Percentiles rank a stretch among this genome's conserved stretches.
These are phyloP conservation scores for Chelonus formosanus DNA, from an alignment of 2,888 invertebrate species.

Conservation along the genomic window DNA sequence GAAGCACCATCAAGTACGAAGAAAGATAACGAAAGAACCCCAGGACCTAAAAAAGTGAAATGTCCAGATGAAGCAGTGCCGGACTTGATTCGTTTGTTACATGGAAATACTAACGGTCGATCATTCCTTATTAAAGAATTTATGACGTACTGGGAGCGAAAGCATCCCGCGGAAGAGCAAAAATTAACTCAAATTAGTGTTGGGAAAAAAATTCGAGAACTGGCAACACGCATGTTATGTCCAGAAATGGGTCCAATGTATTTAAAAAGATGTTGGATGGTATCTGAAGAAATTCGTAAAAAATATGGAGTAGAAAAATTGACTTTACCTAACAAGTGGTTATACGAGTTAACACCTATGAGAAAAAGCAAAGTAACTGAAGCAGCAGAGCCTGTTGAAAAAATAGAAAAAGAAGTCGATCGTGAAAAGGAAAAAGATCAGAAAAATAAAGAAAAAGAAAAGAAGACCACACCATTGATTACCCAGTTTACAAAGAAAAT, in stretches of 20 bases:
- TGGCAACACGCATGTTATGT: conserved; percentile 71
- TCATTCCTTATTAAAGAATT: conserved; percentile 73
- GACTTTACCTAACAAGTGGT: conserved; percentile 69
- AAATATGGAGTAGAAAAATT: conserved; percentile 67
- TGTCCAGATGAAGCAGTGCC: conserved; percentile 69
- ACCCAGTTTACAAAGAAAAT: conserved; percentile 66
- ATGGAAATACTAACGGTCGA: conserved; percentile 72
- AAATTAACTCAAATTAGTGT: conserved; percentile 65
- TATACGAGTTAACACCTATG: conserved; percentile 61
- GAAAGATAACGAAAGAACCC: conserved; percentile 12
- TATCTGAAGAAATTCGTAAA: conserved; percentile 68
- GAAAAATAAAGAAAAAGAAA: conserved; percentile 31
- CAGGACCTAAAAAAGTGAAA: conserved; percentile 57
- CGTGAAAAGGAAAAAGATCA: conserved; percentile 42
- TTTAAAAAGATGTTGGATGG: conserved; percentile 74
- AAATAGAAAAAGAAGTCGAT: conserved; percentile 40
- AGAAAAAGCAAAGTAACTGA: conserved; percentile 31
- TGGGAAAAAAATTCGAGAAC: conserved; percentile 68
- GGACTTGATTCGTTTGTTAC: conserved; percentile 72
- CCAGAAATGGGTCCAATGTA: conserved; percentile 68
- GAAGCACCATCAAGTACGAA: neutral
- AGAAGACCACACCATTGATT: conserved; percentile 65
- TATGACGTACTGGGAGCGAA: conserved; percentile 68
- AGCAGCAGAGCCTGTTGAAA: conserved; percentile 36
- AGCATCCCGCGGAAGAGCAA: conserved; percentile 53